Evolutionary conservation across 2,888 invertebrate genomes (phyloP).

Genomic region (Eristalinus sepulchralis): DNA sequence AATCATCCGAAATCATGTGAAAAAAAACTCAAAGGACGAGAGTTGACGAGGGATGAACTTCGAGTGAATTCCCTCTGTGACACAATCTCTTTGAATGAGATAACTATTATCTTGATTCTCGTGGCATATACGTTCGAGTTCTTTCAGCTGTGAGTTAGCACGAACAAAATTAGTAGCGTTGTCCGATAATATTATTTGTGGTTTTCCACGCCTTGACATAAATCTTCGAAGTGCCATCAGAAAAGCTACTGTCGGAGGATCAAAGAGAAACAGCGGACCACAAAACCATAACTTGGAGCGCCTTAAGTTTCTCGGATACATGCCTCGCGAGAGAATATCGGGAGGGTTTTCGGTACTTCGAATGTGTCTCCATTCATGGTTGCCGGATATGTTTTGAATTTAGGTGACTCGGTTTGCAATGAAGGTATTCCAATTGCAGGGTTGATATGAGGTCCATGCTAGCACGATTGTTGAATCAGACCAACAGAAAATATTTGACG

Average conservation of each 20-base stretch:
- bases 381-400: slow-evolving; percentile 50
- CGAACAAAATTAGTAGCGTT: neutral
- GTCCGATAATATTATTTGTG: neutral
- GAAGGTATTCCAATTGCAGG: slow-evolving; percentile 51
- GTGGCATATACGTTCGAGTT: neutral
- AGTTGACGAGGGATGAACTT: slow-evolving; percentile 9
- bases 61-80: neutral
- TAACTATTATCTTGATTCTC: too few relatives aligned
- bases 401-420: slow-evolving; percentile 71
- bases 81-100: too few relatives aligned
- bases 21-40: neutral
- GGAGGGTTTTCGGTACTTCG: neutral
- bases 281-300: too few relatives aligned
- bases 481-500: neutral
- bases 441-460: slow-evolving; percentile 44
- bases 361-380: slow-evolving; percentile 65
- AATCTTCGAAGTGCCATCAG: too few relatives aligned
- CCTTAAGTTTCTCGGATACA: too few relatives aligned
- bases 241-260: too few relatives aligned
- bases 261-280: too few relatives aligned
- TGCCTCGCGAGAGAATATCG: slow-evolving; percentile 8
- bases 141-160: neutral
- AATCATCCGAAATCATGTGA: slow-evolving; percentile 3
- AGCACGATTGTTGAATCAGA: slow-evolving; percentile 12
- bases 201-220: too few relatives aligned